Conservation (phyloP, 2,113 vertebrate species). For the Merops nubicus region DNA sequence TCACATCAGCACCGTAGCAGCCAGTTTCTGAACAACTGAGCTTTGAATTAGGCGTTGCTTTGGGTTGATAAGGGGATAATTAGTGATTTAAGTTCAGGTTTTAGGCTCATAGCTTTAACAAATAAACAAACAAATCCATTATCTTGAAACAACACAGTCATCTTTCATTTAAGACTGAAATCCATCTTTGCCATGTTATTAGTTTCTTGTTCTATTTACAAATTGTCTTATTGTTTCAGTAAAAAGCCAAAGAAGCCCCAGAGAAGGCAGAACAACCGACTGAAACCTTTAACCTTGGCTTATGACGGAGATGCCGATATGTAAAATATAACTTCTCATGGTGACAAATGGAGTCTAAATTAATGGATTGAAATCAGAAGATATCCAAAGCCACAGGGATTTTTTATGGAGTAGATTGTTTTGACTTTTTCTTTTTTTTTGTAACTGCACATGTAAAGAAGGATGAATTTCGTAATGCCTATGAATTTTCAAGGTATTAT, state of each 20-base stretch:
- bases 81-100: not conserved
- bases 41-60: not conserved
- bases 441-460: conserved; percentile 42
- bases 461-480: conserved; percentile 44
- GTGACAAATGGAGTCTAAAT: conserved; percentile 27
- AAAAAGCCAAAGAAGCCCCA: conserved; percentile 99
- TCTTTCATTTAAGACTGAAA: conserved; percentile 5
- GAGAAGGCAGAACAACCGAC: conserved; percentile 94
- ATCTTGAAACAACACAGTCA: not conserved
- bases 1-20: not conserved
- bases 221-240: conserved; percentile 77
- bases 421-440: conserved; percentile 45
- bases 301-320: conserved; percentile 98
- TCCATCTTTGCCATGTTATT: not conserved
- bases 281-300: conserved; percentile 97
- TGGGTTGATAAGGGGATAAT: not conserved
- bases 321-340: conserved; percentile 71
- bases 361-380: conserved; percentile 37
- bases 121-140: not conserved
- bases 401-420: conserved; percentile 56
- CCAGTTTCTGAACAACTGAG: not conserved
- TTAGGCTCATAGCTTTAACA: not conserved
- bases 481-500: conserved; percentile 14
- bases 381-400: conserved; percentile 47
- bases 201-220: conserved; percentile 15